phyloP scores from a whole-genome alignment of 2,113 vertebrate species.

The Microcebus tavaratra region DNA sequence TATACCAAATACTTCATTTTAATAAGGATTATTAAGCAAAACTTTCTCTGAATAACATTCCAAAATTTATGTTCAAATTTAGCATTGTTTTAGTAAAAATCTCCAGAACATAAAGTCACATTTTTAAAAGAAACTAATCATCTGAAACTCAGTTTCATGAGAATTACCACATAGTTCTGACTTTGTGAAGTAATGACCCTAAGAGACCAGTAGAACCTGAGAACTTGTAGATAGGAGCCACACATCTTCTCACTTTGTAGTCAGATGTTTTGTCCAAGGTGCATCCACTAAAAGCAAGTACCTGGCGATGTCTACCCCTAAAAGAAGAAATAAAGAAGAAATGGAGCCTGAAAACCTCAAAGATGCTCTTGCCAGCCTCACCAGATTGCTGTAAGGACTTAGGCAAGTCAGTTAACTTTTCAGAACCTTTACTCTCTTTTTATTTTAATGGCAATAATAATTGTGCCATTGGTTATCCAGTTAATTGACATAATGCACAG shows the following conservation, averaged over 20 bases:
- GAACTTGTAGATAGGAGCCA: neutral
- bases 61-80: neutral
- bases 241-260: neutral
- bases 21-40: neutral
- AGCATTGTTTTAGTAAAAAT: neutral
- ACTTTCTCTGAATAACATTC: neutral
- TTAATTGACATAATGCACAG: neutral
- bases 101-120: neutral
- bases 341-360: neutral
- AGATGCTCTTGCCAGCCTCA: too few species aligned
- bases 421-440: neutral
- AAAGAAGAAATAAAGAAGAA: neutral
- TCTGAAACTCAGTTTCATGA: neutral
- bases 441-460: neutral
- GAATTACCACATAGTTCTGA: neutral
- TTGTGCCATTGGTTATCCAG: neutral
- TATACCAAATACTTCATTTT: neutral
- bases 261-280: neutral
- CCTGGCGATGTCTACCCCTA: neutral
- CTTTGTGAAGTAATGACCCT: neutral
- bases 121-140: neutral
- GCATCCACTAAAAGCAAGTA: neutral
- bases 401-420: neutral
- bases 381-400: neutral
- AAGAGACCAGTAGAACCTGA: neutral